Evolutionary conservation across 2,797 vertebrate species (phyloP).

Genomic region (Rhabdomys pumilio): DNA sequence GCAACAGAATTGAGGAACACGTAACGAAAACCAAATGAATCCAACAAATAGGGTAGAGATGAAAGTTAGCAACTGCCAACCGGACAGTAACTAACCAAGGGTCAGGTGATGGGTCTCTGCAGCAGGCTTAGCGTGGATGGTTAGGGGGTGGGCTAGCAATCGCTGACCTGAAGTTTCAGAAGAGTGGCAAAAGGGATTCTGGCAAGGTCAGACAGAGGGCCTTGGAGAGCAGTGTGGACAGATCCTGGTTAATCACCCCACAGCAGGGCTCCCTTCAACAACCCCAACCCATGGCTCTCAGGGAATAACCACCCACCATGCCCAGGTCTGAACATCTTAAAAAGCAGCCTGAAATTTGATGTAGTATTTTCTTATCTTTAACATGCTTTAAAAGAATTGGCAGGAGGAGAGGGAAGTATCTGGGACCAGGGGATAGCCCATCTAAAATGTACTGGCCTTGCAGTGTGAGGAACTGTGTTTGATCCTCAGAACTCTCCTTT

Average conservation of each 20-base stretch:
- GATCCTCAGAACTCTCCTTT: not conserved
- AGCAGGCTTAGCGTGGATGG: not conserved
- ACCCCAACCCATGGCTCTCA: not conserved
- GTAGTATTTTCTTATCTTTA: not conserved
- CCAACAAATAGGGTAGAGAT: not conserved
- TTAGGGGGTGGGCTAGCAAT: not conserved
- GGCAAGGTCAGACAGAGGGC: not conserved
- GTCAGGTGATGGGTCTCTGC: not conserved
- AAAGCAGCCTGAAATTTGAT: not conserved
- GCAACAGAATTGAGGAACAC: not conserved
- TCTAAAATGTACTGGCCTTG: not conserved
- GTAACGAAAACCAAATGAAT: not conserved
- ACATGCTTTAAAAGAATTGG: not conserved
- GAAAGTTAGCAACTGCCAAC: not conserved
- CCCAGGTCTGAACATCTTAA: not conserved
- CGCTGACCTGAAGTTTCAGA: not conserved
- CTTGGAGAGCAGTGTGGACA: accelerated
- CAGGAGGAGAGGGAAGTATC: not conserved
- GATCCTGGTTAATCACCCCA: no score
- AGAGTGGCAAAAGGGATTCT: not conserved
- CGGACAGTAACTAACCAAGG: not conserved
- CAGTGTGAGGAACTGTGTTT: not conserved
- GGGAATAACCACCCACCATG: not conserved
- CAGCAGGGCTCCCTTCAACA: not conserved
- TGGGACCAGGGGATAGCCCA: not conserved